phyloP scores from a whole-genome alignment of 2,113 vertebrate species.

The Lepus timidus region DNA sequence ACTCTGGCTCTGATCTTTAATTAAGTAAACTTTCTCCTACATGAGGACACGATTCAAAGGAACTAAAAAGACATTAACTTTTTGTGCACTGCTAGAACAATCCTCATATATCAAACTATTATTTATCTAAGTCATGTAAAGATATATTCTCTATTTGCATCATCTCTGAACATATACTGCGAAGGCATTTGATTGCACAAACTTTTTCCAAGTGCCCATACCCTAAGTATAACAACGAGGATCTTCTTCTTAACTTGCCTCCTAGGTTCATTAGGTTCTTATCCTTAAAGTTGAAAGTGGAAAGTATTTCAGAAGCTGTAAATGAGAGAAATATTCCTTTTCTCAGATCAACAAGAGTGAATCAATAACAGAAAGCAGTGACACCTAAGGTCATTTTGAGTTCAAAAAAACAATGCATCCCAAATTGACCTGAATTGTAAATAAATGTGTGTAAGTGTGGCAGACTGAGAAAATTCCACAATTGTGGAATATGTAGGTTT shows the following conservation, averaged over 20 bases:
- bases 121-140: constrained; percentile 45
- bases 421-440: constrained; percentile 6
- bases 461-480: not conserved
- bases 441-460: not conserved
- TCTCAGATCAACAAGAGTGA: constrained; percentile 18
- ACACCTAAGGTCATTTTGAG: not conserved
- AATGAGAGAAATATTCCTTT: not conserved
- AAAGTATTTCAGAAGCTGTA: constrained; percentile 25
- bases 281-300: not conserved
- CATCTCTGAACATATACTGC: not conserved
- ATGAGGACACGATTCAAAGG: not conserved
- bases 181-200: not conserved
- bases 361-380: not conserved
- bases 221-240: not conserved
- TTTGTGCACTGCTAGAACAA: not conserved
- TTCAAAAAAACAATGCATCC: not conserved
- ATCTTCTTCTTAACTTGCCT: not conserved
- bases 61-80: constrained; percentile 4
- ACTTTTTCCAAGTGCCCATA: not conserved
- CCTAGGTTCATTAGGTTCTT: not conserved
- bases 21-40: constrained; percentile 49
- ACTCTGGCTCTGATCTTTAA: not conserved
- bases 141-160: constrained; percentile 10
- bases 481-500: not conserved
- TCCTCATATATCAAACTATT: not conserved